These are phyloP conservation scores for Heliconius ismenius DNA, from an alignment of 2,888 invertebrate species.

Conservation along the genomic window DNA sequence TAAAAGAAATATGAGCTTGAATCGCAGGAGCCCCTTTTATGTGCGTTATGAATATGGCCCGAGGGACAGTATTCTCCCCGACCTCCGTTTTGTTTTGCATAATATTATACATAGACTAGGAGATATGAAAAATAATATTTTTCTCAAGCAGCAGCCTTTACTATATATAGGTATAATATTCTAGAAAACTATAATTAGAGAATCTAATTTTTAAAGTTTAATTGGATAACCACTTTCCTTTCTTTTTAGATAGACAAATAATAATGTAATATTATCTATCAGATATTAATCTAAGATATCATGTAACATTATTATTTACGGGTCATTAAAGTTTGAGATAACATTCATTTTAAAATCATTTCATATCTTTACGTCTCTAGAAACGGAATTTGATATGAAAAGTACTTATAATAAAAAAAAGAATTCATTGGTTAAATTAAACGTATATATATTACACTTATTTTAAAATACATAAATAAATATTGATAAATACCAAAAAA, in stretches of 20 bases:
- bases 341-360: neutral
- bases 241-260: neutral
- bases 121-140: neutral
- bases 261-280: neutral
- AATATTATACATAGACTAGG: slow-evolving; percentile 31
- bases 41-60: slow-evolving; percentile 66
- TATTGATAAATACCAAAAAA: neutral
- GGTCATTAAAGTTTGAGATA: neutral
- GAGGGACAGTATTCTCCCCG: slow-evolving; percentile 48
- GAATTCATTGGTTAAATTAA: neutral
- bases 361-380: too few species aligned
- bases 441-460: neutral
- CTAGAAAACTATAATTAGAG: neutral
- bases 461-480: neutral
- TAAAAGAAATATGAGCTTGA: slow-evolving; percentile 56
- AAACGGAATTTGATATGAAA: neutral
- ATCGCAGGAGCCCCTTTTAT: slow-evolving; percentile 58
- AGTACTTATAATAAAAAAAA: neutral
- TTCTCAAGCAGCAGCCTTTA: neutral
- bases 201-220: neutral
- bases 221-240: neutral
- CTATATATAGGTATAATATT: too few species aligned
- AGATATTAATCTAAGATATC: neutral
- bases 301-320: neutral
- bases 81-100: slow-evolving; percentile 35